Base-by-base conservation (phyloP, 2,888 invertebrate species). In the Autographa gamma region DNA sequence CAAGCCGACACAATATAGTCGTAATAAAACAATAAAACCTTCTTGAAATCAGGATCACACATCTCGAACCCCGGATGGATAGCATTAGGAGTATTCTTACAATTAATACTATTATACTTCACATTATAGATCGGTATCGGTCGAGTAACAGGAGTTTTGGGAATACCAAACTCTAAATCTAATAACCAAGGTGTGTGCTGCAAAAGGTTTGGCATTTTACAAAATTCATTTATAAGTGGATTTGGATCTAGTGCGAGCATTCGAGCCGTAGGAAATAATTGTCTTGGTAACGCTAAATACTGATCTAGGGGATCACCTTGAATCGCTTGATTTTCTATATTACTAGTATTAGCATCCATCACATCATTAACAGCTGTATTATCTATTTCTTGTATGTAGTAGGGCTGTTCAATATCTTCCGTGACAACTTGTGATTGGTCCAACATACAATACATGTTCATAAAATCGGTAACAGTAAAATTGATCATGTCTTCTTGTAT, bases 41-140 rank as follows among this genome's bases (percentile, higher is more conserved):
- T 79, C 71, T 91, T 92, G 56, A 94, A 93, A 71, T 87, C 85
- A 18, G 86, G 76, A 78, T 81, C 85, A 61, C 93, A 93, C 6
- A 76, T 84, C 19, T 93, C 92, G 71, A 93, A 95, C 0, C 88
- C 91, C 8, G 93, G 94, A 80, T 94, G 93, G 2, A 93, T 87
- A 0, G 90, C 90, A 16, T 85, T 88, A 0, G 90, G 91, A 19
- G 89, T 80, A 69, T 91, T 91, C 73, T 88, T 92, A 71, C 93
- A 93, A 69, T 89, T 82, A 18, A 94, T 86, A 69, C 90, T 92
- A 52, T 92, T 91, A 56, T 81, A 86, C 58, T 91, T 89, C 0
- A 91, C 89, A 78, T 92, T 89, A 54, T 93, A 94, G 3, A 83
- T 80, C 2, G 94, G 90, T 54, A 93, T 86, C 0, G 87, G 86